Conservation (phyloP, 2,888 invertebrate genomes). For the Drosophila leonis region DNA sequence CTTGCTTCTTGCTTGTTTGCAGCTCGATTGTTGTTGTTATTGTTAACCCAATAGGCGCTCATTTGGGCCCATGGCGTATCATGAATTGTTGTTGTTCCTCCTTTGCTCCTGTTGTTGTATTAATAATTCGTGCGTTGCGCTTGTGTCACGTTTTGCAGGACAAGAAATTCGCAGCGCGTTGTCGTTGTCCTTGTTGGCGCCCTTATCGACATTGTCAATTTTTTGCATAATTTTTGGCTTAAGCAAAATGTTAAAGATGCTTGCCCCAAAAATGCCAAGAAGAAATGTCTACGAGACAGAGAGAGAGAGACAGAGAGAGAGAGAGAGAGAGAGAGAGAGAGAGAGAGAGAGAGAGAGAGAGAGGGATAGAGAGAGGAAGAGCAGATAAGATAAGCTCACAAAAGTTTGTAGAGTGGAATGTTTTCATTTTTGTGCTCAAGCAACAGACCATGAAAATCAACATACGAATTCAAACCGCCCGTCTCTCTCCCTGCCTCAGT, state of each 20-base stretch:
- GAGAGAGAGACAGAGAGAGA: not conserved
- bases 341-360: not conserved
- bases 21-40: slow-evolving; percentile 30
- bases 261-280: slow-evolving; percentile 15
- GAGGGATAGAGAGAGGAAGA: not conserved
- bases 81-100: slow-evolving; percentile 19
- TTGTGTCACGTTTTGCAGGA: slow-evolving; percentile 71
- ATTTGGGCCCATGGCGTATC: slow-evolving; percentile 51
- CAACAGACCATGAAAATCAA: slow-evolving; percentile 80
- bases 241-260: slow-evolving; percentile 62
- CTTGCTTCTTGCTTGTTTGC: slow-evolving; percentile 33
- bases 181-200: slow-evolving; percentile 46
- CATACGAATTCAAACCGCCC: slow-evolving; percentile 56
- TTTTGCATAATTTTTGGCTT: slow-evolving; percentile 68
- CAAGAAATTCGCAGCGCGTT: slow-evolving; percentile 46
- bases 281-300: not conserved
- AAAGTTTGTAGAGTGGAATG: slow-evolving; percentile 68
- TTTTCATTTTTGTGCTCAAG: slow-evolving; percentile 78
- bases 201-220: slow-evolving; percentile 37
- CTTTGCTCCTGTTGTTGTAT: slow-evolving; percentile 40
- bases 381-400: slow-evolving; percentile 63
- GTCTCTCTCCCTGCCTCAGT: not conserved
- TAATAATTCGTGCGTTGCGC: slow-evolving; percentile 78
- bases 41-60: slow-evolving; percentile 70
- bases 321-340: not conserved